phyloP scores from a whole-genome alignment of 2,113 vertebrate genomes.

The Peucedramus taeniatus region DNA sequence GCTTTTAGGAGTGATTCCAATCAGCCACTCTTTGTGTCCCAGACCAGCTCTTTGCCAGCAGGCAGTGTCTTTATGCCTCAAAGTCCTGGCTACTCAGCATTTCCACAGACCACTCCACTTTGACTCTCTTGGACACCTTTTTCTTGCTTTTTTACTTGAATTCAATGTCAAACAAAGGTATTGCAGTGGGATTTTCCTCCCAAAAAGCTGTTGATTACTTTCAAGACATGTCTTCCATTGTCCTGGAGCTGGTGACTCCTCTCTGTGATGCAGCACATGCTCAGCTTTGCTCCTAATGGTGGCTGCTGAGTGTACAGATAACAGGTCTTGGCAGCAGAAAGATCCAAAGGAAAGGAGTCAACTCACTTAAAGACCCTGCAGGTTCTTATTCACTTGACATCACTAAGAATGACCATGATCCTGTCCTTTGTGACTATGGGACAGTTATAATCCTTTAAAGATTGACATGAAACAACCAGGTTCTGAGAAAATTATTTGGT shows the following conservation, averaged over 20 bases:
- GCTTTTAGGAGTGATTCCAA: not conserved
- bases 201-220: not conserved
- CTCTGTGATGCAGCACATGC: accelerated
- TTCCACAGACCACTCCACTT: not conserved
- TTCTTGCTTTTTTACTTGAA: not conserved
- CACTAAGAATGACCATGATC: not conserved
- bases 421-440: not conserved
- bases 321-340: not conserved
- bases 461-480: not conserved
- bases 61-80: not conserved
- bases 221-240: not conserved
- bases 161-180: not conserved
- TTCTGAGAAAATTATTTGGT: not conserved
- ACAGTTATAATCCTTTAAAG: not conserved
- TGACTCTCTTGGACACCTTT: not conserved
- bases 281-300: not conserved
- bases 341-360: not conserved
- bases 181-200: not conserved
- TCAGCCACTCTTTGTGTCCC: not conserved
- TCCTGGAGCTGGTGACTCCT: not conserved
- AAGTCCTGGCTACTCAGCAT: not conserved
- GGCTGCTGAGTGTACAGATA: not conserved
- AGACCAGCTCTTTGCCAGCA: not conserved
- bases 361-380: not conserved
- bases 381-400: not conserved